phyloP scores from a whole-genome alignment of 2,113 vertebrate species.

The Eubucco bourcierii region DNA sequence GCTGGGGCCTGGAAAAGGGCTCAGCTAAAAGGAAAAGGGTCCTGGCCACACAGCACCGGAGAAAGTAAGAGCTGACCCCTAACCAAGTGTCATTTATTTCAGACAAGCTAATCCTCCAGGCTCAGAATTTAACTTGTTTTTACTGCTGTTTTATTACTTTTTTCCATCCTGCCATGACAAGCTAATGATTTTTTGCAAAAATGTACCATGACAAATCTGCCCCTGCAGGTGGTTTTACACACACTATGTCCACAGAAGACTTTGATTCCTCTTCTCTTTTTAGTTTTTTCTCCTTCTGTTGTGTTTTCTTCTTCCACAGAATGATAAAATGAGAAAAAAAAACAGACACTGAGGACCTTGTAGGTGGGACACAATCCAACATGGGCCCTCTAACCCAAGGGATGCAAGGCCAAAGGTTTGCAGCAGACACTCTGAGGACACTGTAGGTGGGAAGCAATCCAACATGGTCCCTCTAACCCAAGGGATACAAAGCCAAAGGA shows the following conservation, averaged over 20 bases:
- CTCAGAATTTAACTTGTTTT: slow-evolving; percentile 44
- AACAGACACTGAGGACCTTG: background rate
- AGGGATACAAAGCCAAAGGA: background rate
- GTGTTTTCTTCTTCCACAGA: background rate
- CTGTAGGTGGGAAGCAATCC: background rate
- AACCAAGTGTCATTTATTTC: background rate
- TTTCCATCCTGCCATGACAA: slow-evolving; percentile 37
- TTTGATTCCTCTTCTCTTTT: slow-evolving; percentile 1
- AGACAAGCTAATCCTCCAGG: slow-evolving; percentile 1
- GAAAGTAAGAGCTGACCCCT: slow-evolving; percentile 25
- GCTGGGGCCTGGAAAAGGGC: slow-evolving; percentile 2
- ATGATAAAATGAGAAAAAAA: background rate
- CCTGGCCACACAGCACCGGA: background rate
- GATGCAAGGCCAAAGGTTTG: background rate
- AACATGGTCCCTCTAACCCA: background rate
- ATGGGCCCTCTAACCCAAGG: background rate
- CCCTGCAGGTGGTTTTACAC: slow-evolving; percentile 33
- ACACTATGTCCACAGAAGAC: background rate
- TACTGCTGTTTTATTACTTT: slow-evolving; percentile 54
- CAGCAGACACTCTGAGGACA: background rate
- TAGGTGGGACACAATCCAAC: background rate
- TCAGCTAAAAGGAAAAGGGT: slow-evolving; percentile 36
- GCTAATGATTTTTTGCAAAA: slow-evolving; percentile 58
- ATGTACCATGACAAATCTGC: slow-evolving; percentile 30
- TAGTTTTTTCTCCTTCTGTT: background rate